These are phyloP conservation scores for Stictonetta naevosa DNA, from an alignment of 2,113 vertebrate species.

Conservation along the genomic window DNA sequence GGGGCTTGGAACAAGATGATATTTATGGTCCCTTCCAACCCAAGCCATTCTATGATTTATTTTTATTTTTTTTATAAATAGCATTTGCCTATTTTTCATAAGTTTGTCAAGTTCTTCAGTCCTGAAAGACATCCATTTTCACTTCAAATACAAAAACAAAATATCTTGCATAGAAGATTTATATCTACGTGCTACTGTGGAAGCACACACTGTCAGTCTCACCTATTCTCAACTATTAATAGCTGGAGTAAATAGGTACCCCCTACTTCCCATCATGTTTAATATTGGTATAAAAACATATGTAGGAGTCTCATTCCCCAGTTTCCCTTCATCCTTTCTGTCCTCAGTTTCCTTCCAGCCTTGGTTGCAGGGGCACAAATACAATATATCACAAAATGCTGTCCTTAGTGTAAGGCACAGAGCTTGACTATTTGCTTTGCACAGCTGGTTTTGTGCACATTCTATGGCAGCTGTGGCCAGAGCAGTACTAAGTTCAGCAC, in stretches of 20 bases:
- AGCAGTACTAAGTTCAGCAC: neutral
- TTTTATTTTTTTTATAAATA: neutral
- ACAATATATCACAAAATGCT: neutral
- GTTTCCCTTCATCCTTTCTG: neutral
- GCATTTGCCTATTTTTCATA: neutral
- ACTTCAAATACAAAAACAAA: neutral
- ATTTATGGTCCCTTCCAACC: too few relatives aligned
- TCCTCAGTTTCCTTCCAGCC: neutral
- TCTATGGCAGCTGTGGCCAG: neutral
- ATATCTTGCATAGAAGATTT: neutral
- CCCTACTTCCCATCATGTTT: neutral
- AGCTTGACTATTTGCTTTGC: neutral
- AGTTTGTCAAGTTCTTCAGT: neutral
- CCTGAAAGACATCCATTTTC: neutral
- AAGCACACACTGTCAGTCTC: neutral
- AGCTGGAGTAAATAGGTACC: neutral
- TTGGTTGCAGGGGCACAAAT: neutral
- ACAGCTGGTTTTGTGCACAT: neutral
- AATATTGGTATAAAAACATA: neutral
- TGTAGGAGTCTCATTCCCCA: neutral
- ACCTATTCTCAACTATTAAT: neutral
- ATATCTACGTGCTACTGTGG: neutral
- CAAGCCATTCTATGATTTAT: too few relatives aligned
- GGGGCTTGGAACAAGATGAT: too few relatives aligned
- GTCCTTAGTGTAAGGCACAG: neutral